Base-by-base conservation (phyloP, 2,113 vertebrate genomes). In the Mystacornis crossleyi region DNA sequence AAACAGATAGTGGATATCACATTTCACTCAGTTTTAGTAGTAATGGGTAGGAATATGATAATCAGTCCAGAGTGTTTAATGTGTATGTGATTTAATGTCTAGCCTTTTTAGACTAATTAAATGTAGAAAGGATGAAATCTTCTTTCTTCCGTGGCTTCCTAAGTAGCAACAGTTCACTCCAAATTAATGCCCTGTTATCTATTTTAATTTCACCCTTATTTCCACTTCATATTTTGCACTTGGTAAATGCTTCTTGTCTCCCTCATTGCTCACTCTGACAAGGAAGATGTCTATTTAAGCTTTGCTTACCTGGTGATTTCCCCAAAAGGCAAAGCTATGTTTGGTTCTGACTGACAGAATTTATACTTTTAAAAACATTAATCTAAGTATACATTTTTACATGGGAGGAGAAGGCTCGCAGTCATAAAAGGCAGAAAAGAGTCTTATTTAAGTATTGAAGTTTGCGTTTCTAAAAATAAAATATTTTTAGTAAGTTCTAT, bases 1-100 rank as follows among this genome's bases (percentile, higher is more conserved):
- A 96, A 97, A 81, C n/a, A 85, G 69, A 89, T 43, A 85, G 65
- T 51, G 72, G 70, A 86, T 95, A 93, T 91, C 40, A 0, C 81
- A 34, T 97, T 96, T 86, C 88, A 89, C 65, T 92, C 80, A 38
- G 64, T 92, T 96, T 92, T 84, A 96, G 71, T 89, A 85, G 73
- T 84, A 78, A 84, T 38, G 61, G 66, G 43, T 85, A 97, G 87
- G 74, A 83, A 87, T 84, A 34, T 50, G 77, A 48, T 89, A 88
- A 90, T 86, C 62, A 88, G 81, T 82, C 66, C 80, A 60, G 77
- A 93, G 64, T 28, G 29, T 93, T 93, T 96, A 94, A 87, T 42
- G 53, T 81, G n/a, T 50, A 29, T 58, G 66, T 86, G 71, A 93
- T 92, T 89, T 93, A 92, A 45, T 67, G n/a, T 74, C 50, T 83